Conservation (phyloP, 1,140 invertebrate species). For the Triops cancriformis region DNA sequence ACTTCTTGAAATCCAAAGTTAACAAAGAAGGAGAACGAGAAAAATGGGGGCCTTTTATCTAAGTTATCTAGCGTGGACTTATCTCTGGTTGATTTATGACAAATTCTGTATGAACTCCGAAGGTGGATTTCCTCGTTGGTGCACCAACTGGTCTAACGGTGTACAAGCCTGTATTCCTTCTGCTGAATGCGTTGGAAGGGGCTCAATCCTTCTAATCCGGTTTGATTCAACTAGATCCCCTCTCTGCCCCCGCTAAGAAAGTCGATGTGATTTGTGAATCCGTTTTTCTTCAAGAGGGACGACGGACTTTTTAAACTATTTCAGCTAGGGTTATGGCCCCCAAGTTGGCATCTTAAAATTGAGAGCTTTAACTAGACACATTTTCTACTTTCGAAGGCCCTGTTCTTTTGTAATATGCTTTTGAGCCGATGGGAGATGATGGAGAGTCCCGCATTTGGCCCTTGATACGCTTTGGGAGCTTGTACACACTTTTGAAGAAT, state of each 20-base stretch:
- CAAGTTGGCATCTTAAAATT: neutral
- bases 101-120: neutral
- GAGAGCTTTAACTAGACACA: neutral
- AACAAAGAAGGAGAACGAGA: neutral
- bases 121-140: neutral
- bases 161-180: neutral
- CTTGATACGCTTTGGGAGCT: too few relatives aligned
- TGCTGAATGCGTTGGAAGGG: neutral
- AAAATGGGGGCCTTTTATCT: conserved; percentile 1
- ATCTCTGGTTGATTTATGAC: neutral
- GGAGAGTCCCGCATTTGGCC: neutral
- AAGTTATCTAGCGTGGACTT: neutral
- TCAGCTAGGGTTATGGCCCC: neutral
- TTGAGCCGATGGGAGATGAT: neutral
- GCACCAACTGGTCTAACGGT: neutral
- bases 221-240: conserved; percentile 4
- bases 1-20: neutral
- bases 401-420: neutral
- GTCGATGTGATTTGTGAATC: conserved; percentile 1
- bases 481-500: too few relatives aligned
- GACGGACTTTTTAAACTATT: neutral
- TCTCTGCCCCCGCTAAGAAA: neutral
- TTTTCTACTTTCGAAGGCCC: neutral
- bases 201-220: conserved; percentile 7
- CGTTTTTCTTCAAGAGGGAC: neutral